Evolutionary conservation across 2,113 vertebrate genomes (phyloP), one percentile per base, ranked within the genome.

Genomic region (Muscicapa adusta): DNA sequence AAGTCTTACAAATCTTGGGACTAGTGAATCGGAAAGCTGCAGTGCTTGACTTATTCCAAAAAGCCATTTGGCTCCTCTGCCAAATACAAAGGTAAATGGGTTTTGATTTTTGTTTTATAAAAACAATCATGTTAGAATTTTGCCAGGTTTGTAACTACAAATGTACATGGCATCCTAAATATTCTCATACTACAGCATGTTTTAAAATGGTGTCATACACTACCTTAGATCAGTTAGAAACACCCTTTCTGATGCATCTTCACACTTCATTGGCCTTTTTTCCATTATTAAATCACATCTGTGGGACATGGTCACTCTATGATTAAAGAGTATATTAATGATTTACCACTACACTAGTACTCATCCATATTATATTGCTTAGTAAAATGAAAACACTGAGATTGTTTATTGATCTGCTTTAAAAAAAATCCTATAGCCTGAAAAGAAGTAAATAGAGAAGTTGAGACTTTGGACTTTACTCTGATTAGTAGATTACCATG

Each of bases 371-470:
- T 94, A 89, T 87, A 81, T 89, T 81, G 61, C 86, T 95, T 89
- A 96, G 61, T 78, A 96, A 94, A 95, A 95, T 93, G 83, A 94
- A 95, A 96, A 96, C 57, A 91, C 26, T 81, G 86, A 93, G 84
- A 95, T 78, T 89, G 91, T 91, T 89, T 96, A 94, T 82, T 94
- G 95, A 94, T 91, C 65, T 86, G 19, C 36, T 81, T 78, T 31
- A 3, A 20, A 89, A 89, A 79, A 36, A 78, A 72, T 33, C 53
- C 62, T 68, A 34, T 8, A 76, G 53, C 38, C 45, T 38, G 23
- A 88, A 91, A 83, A 95, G 25, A 72, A 80, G 66, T 68, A 93
- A 95, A 79, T 15, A 88, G 51, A 89, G 66, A 93, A 83, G 12
- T 60, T 31, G 47, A 61, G 50, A 76, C 36, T 82, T 85, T 9